Evolutionary conservation across 2,888 invertebrate genomes (phyloP), one percentile per base, ranked within the genome.

Genomic region (Heteropelma amictum): DNA sequence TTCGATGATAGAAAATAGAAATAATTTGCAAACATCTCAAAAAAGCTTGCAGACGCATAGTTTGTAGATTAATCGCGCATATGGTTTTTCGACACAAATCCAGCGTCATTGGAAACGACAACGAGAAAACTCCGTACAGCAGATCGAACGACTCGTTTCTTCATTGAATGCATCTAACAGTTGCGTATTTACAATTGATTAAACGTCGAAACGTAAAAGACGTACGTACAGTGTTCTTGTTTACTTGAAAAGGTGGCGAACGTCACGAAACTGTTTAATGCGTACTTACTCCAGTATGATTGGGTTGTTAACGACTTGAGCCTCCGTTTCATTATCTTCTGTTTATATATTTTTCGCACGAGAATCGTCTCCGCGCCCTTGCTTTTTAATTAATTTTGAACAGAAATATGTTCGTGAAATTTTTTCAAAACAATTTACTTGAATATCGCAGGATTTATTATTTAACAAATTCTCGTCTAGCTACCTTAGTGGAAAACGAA

Each of bases 321-420:
- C 14, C 30, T 30, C 10, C 10, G 33, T 65, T 65, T 51, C 54
- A 54, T 65, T 65, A 33, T 5, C 12, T 10, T 33, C 21, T 42
- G 45, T 54, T 21, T 23, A 8, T 30, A 10, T 10, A 17, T 28
- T 51, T 7, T n/a, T 33, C 14, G 3, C 23, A n/a, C 6, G n/a
- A n/a, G n/a, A n/a, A n/a, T n/a, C n/a, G n/a, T 10, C 6, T 65
- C 51, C 64, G 54, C 58, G 56, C 47, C n/a, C 14, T 56, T 56
- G 54, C 26, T n/a, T 30, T 4, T n/a, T 38, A 6, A 28, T 8
- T 12, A 12, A 3, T 38, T 12, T 51, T 51, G 28, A 40, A 17
- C n/a, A 19, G 23, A 23, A 51, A 64, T 23, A 51, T 40, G 7
- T 7, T 21, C n/a, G n/a, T 14, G 7, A 12, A 21, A 12, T 21